Evolutionary conservation across 1,140 invertebrate genomes (phyloP).

Genomic region (Drosophila elegans): DNA sequence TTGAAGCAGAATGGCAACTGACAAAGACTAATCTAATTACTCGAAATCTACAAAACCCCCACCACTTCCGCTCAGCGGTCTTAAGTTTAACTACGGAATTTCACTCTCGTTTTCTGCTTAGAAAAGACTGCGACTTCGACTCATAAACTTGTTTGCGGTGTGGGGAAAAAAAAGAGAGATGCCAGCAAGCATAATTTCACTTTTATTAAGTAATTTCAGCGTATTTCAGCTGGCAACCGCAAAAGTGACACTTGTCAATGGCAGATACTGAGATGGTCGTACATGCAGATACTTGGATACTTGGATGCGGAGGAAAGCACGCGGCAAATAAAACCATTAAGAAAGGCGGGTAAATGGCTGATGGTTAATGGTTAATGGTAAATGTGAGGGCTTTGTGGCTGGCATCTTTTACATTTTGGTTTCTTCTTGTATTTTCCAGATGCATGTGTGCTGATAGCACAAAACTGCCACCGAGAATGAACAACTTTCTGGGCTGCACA

Average conservation of each 20-base stretch:
- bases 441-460: slow-evolving; percentile 38
- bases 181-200: slow-evolving; percentile 64
- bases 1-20: slow-evolving; percentile 8
- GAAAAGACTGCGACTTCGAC: slow-evolving; percentile 40
- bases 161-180: slow-evolving; percentile 20
- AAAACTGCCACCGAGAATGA: slow-evolving; percentile 44
- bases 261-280: slow-evolving; percentile 29
- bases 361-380: slow-evolving; percentile 25
- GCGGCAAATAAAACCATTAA: slow-evolving; percentile 12
- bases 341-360: slow-evolving; percentile 29
- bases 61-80: slow-evolving; percentile 20
- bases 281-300: slow-evolving; percentile 19
- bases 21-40: slow-evolving; percentile 16
- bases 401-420: not conserved
- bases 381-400: slow-evolving; percentile 15
- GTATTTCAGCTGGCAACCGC: slow-evolving; percentile 35
- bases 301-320: slow-evolving; percentile 41
- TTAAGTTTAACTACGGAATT: slow-evolving; percentile 49
- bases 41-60: slow-evolving; percentile 1
- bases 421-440: not conserved
- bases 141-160: slow-evolving; percentile 57
- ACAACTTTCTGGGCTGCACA: slow-evolving; percentile 72
- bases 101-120: slow-evolving; percentile 77
- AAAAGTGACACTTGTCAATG: slow-evolving; percentile 69
- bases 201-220: slow-evolving; percentile 78